Base-by-base conservation (phyloP, 2,888 invertebrate species). In the Sinodicranocentrus sp. region DNA sequence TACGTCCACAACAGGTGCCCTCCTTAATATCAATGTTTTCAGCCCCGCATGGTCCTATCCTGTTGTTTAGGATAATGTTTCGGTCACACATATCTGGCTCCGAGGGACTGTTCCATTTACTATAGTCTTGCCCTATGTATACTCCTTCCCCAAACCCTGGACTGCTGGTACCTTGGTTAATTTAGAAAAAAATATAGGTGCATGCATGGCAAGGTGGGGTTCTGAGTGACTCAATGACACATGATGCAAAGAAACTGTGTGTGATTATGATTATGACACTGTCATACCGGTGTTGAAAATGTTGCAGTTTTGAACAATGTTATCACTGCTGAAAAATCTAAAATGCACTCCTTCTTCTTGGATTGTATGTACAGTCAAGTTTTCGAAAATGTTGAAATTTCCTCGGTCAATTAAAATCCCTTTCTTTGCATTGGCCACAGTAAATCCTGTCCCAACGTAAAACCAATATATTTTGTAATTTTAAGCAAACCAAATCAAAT, bases 1-100 rank as follows among this genome's bases (percentile, higher is more conserved):
- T 79, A 10, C 33, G n/a, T 10, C 87, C 87, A 79, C 87, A 87
- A 26, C 87, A 87, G 0, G 87, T 83, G 13, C 87, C 87, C 63
- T 87, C 87, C 26, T 87, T 87, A 6, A 87, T 77, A 33, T 87
- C 87, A 48, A 87, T 87, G 15, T 80, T 78, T 76, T 87, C 87
- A 13, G 85, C 85, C 2, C 63, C 79, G 57, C 83, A 84, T 0
- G 85, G 86, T 0, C 86, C 86, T 28, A 87, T 87, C 3, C 43
- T 67, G 61, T 87, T 87, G 23, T 83, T 75, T 3, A 76, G 10
- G n/a, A 87, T 79, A 13, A 61, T 65, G 52, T 86, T 87, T 15
- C 83, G 23, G 23, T 87, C 84, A 68, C 86, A 87, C 26, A 54
- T 33, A 33, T 87, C 87, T 2, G 87, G 86, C n/a, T 80, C 28